Evolutionary conservation across 1,140 invertebrate genomes (phyloP).

Genomic region (Ceratina calcarata): DNA sequence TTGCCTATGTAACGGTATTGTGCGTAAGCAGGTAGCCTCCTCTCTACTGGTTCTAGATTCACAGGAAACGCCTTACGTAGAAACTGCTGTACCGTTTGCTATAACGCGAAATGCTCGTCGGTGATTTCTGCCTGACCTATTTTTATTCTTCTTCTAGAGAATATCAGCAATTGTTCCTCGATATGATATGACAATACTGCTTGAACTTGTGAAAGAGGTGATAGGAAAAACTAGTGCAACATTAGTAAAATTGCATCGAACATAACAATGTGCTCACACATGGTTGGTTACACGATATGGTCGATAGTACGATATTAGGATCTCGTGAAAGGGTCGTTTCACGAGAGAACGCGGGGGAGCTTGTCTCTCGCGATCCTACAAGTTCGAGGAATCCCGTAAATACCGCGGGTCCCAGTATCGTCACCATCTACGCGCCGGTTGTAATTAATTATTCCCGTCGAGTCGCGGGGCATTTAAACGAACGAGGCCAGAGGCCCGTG

Average conservation of each 20-base stretch:
- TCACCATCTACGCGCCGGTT: not conserved
- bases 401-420: constrained; percentile 11
- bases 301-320: too few species aligned
- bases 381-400: constrained; percentile 28
- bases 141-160: not conserved
- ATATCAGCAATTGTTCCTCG: not conserved
- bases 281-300: not conserved
- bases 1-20: constrained; percentile 21
- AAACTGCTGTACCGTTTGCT: not conserved
- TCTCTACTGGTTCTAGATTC: not conserved
- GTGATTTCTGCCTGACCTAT: not conserved
- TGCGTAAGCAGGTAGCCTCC: constrained; percentile 25
- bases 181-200: not conserved
- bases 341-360: not conserved
- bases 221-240: too few species aligned
- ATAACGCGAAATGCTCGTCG: not conserved
- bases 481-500: constrained; percentile 36
- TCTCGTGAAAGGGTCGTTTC: not conserved
- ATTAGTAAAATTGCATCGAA: too few species aligned
- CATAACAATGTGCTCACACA: too few species aligned
- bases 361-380: not conserved
- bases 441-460: constrained; percentile 47
- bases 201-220: too few species aligned
- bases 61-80: not conserved
- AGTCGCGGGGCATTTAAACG: constrained; percentile 36